Evolutionary conservation across 2,797 vertebrate species (phyloP).

Genomic region (Siniperca obscura): DNA sequence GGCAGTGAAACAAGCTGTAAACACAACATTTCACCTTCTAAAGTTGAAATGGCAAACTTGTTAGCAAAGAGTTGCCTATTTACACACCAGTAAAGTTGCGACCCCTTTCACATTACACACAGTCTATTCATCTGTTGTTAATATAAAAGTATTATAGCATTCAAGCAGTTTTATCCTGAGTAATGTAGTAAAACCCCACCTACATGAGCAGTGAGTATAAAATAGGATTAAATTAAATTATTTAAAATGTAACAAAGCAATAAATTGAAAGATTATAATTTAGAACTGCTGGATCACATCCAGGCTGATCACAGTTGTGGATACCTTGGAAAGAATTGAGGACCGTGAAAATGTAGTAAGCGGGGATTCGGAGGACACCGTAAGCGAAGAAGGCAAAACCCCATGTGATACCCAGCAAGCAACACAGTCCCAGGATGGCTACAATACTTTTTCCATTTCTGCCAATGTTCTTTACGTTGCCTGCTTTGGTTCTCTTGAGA

Average conservation of each 20-base stretch:
- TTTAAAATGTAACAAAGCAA: not conserved
- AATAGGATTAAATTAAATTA: not conserved
- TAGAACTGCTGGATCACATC: not conserved
- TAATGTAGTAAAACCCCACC: not conserved
- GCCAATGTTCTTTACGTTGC: fast-evolving
- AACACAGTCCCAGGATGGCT: constrained; percentile 76
- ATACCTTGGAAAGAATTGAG: constrained; percentile 82
- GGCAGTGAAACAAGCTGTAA: no score
- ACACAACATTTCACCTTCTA: no score
- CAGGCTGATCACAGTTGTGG: not conserved
- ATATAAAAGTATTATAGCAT: no score
- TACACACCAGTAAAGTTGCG: no score
- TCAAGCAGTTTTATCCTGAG: not conserved
- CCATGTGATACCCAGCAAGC: constrained; percentile 80
- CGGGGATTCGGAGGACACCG: constrained; percentile 63
- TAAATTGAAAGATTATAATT: not conserved
- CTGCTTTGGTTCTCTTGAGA: constrained; percentile 21
- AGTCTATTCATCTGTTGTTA: no score
- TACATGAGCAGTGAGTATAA: not conserved
- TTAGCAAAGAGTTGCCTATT: no score
- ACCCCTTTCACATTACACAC: no score
- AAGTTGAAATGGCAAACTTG: no score
- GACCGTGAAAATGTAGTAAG: constrained; percentile 79
- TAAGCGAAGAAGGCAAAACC: constrained; percentile 80
- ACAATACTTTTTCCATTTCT: constrained; percentile 17